These are phyloP conservation scores for Hermaeophaga mercurialis DNA, from an alignment of 2,888 invertebrate species.

Conservation along the genomic window DNA sequence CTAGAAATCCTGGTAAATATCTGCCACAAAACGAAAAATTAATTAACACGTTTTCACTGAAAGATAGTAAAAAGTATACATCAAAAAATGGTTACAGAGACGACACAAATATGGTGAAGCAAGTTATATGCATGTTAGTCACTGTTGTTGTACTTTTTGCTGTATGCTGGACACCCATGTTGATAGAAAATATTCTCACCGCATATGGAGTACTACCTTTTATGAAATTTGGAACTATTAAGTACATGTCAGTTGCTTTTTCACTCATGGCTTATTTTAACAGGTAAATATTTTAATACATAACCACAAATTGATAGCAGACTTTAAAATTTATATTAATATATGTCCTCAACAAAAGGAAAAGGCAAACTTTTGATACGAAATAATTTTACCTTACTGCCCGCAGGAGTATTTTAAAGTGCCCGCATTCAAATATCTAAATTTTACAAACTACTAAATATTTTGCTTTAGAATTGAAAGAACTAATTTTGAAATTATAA, in stretches of 20 bases:
- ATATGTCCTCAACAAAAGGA: too few relatives aligned
- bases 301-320: too few relatives aligned
- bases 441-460: too few relatives aligned
- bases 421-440: too few relatives aligned
- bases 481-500: too few relatives aligned
- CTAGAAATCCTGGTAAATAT: conserved; percentile 31
- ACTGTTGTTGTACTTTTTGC: conserved; percentile 71
- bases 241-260: conserved; percentile 67
- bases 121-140: conserved; percentile 78
- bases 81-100: conserved; percentile 37
- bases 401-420: neutral
- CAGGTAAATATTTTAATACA: conserved; percentile 55
- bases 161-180: conserved; percentile 71
- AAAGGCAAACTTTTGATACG: too few relatives aligned
- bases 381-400: neutral
- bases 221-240: conserved; percentile 60
- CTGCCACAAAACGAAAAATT: conserved; percentile 23
- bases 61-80: conserved; percentile 21
- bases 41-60: neutral
- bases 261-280: conserved; percentile 72
- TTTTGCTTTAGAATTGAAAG: too few relatives aligned
- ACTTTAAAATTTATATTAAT: too few relatives aligned
- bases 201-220: conserved; percentile 63
- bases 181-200: conserved; percentile 69
- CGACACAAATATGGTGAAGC: conserved; percentile 51